These are phyloP conservation scores for Sicus ferrugineus DNA, from an alignment of 2,888 invertebrate genomes.

Conservation along the genomic window DNA sequence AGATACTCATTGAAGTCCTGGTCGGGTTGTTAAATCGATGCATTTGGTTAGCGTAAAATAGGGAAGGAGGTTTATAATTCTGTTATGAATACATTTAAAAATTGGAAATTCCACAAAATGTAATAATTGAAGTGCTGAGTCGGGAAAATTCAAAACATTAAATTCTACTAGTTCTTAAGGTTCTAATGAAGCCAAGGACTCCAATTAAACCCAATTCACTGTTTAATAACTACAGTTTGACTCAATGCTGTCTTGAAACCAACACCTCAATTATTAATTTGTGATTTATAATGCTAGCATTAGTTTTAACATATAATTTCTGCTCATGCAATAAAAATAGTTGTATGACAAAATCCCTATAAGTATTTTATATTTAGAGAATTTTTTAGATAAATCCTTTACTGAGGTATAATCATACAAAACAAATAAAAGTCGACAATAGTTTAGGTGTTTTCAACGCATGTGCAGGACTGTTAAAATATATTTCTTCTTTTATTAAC, in stretches of 20 bases:
- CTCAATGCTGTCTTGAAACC: background rate
- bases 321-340: background rate
- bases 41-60: constrained; percentile 30
- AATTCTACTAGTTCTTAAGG: too few species aligned
- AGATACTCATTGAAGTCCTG: constrained; percentile 66
- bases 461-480: background rate
- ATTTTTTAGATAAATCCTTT: background rate
- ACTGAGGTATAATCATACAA: background rate
- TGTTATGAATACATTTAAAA: constrained; percentile 22
- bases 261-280: background rate
- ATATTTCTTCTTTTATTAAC: background rate
- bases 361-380: background rate
- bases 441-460: background rate
- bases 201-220: too few species aligned
- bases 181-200: too few species aligned
- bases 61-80: constrained; percentile 31
- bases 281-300: background rate
- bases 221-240: too few species aligned
- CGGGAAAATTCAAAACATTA: background rate
- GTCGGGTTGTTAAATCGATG: constrained; percentile 44
- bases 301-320: too few species aligned
- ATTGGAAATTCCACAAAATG: background rate
- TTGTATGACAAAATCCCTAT: too few species aligned
- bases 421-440: background rate
- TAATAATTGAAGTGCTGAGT: background rate